Percentiles rank a stretch among this genome's conserved stretches.
These are phyloP conservation scores for Fregata magnificens DNA, from an alignment of 2,113 vertebrate genomes.

Conservation along the genomic window DNA sequence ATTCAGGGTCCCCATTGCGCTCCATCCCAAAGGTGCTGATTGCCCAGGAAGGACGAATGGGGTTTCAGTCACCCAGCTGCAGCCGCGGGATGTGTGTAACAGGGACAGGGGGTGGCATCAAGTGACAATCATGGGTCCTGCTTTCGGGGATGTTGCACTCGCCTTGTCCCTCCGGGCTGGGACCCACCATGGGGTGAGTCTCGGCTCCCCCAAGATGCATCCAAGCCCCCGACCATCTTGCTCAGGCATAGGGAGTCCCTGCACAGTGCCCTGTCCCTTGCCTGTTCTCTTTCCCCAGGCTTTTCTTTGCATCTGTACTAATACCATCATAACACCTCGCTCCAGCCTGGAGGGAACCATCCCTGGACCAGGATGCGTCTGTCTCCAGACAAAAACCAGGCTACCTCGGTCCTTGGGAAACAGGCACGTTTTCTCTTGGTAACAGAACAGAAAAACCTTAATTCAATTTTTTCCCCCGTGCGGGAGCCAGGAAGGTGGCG, in stretches of 20 bases:
- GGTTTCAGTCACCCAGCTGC: not conserved
- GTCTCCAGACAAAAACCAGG: slow-evolving; percentile 18
- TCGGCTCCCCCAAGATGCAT: not conserved
- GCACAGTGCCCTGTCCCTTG: accelerated
- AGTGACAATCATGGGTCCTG: slow-evolving; percentile 46
- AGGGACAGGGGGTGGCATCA: not conserved
- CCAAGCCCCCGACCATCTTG: not conserved
- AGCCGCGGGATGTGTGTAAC: not conserved
- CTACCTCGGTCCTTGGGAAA: slow-evolving; percentile 52
- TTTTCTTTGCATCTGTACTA: not conserved
- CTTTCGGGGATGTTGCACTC: not conserved
- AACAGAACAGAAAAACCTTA: not conserved
- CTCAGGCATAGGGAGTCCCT: not conserved
- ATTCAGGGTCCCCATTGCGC: not conserved
- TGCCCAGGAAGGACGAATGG: not conserved
- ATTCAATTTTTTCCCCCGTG: not conserved
- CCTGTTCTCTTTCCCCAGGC: not conserved
- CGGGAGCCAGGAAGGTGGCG: not conserved
- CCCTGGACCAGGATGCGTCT: not conserved
- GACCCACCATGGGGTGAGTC: not conserved
- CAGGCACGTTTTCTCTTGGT: not conserved
- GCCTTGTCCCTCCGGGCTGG: not conserved
- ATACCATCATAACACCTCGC: not conserved
- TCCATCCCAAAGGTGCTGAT: not conserved
- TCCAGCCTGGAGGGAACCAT: not conserved